Percentiles rank a stretch among this genome's conserved stretches.
Evolutionary conservation across 1,140 invertebrate genomes (phyloP).

Genomic region (Drosophila melanica): DNA sequence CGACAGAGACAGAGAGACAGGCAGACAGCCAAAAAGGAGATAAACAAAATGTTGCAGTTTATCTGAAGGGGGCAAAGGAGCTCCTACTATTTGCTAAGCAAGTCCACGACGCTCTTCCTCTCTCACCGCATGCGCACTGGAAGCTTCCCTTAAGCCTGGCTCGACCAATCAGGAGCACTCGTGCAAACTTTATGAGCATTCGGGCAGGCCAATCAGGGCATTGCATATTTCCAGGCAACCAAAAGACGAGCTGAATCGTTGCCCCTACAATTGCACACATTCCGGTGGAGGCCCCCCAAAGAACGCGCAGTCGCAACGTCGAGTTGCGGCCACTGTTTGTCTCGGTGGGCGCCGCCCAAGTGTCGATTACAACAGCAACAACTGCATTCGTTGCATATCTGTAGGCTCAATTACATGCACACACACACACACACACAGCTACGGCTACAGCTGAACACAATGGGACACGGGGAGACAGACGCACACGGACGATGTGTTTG

Average conservation of each 20-base stretch:
- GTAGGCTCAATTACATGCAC: constrained; percentile 69
- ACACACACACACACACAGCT: no score
- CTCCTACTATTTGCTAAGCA: constrained; percentile 78
- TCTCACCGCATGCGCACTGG: constrained; percentile 59
- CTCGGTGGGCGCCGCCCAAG: constrained; percentile 70
- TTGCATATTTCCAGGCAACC: constrained; percentile 73
- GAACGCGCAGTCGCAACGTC: constrained; percentile 63
- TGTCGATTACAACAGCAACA: constrained; percentile 75
- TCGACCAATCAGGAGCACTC: constrained; percentile 55
- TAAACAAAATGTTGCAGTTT: constrained; percentile 47
- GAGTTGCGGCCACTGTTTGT: constrained; percentile 54
- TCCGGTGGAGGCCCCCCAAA: constrained; percentile 12
- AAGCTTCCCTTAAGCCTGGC: constrained; percentile 61
- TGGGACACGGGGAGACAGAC: constrained; percentile 7
- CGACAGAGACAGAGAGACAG: constrained; percentile 6
- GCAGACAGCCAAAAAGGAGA: constrained; percentile 33
- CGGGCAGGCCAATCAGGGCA: constrained; percentile 48
- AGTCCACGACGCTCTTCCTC: constrained; percentile 24
- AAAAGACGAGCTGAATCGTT: constrained; percentile 30
- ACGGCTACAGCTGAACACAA: constrained; percentile 21
- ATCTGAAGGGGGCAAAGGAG: constrained; percentile 34
- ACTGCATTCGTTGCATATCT: constrained; percentile 68
- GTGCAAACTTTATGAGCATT: constrained; percentile 61
- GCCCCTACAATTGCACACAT: constrained; percentile 64
- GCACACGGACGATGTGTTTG: constrained; percentile 55